Evolutionary conservation across 2,888 invertebrate genomes (phyloP).

Genomic region (Morinoia aosen): DNA sequence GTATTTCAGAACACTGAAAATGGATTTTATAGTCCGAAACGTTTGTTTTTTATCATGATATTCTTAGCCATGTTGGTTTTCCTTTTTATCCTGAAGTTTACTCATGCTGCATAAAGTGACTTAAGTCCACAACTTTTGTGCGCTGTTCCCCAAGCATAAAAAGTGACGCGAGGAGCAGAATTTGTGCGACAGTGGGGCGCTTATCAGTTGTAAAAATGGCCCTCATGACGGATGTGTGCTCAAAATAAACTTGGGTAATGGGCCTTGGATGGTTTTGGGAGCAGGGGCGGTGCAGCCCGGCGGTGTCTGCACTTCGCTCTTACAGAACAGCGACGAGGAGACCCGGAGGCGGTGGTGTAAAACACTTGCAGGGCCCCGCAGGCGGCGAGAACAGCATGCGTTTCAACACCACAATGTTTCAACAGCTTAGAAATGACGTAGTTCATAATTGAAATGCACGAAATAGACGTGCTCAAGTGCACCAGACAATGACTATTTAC

Average conservation of each 20-base stretch:
- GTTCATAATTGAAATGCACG: too few species aligned
- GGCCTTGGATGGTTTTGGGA: not conserved
- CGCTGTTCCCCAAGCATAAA: not conserved
- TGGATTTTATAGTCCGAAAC: too few species aligned
- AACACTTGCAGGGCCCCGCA: too few species aligned
- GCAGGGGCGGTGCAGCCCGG: not conserved
- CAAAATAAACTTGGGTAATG: not conserved
- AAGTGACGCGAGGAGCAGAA: not conserved
- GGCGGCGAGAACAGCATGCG: too few species aligned
- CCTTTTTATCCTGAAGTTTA: not conserved
- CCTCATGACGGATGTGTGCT: not conserved
- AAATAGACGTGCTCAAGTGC: too few species aligned
- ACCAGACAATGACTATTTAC: too few species aligned
- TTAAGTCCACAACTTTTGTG: not conserved
- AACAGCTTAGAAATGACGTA: too few species aligned
- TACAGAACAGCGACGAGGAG: not conserved
- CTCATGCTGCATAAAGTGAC: not conserved
- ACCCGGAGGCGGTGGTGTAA: too few species aligned
- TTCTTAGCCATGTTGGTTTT: too few species aligned
- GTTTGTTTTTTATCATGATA: too few species aligned
- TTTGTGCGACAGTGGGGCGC: not conserved
- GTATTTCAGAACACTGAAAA: too few species aligned
- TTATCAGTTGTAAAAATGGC: not conserved
- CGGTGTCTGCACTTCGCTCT: not conserved
- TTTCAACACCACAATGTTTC: too few species aligned